These are phyloP conservation scores for Dromius quadrimaculatus DNA, from an alignment of 2,888 invertebrate genomes.

Conservation along the genomic window DNA sequence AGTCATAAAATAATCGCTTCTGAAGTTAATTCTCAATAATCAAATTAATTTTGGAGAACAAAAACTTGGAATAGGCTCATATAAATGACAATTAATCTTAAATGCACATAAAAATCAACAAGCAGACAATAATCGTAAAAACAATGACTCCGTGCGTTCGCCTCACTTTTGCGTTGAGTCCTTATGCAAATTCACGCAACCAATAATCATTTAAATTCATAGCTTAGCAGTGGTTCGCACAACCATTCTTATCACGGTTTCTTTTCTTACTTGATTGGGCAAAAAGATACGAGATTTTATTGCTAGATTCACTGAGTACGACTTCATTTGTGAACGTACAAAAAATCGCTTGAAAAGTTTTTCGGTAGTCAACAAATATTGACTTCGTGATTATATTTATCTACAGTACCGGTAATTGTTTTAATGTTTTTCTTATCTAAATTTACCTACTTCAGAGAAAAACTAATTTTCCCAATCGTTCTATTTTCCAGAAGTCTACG, in stretches of 20 bases:
- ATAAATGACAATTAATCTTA: constrained; percentile 33
- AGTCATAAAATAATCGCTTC: no score
- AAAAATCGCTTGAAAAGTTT: constrained; percentile 18
- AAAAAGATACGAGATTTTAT: constrained; percentile 47
- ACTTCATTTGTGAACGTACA: constrained; percentile 39
- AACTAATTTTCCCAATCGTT: constrained; percentile 14
- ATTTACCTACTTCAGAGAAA: constrained; percentile 29
- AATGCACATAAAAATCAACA: constrained; percentile 25
- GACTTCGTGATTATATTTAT: constrained; percentile 22
- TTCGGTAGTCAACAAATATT: constrained; percentile 30
- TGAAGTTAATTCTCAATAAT: constrained; percentile 14
- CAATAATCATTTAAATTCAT: constrained; percentile 47
- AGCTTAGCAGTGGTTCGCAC: constrained; percentile 22
- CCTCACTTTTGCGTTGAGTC: background rate
- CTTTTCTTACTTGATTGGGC: constrained; percentile 48
- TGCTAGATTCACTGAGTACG: constrained; percentile 20
- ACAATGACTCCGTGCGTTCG: constrained; percentile 26
- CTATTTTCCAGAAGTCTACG: constrained; percentile 5
- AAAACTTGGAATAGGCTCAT: constrained; percentile 8
- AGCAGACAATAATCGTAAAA: constrained; percentile 32
- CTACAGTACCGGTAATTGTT: background rate
- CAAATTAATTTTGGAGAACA: constrained; percentile 20
- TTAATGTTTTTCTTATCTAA: constrained; percentile 16
- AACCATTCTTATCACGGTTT: constrained; percentile 37
- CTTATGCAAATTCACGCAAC: constrained; percentile 36